Evolutionary conservation across 2,888 invertebrate species (phyloP), one percentile per base, ranked within the genome.

Genomic region (Phortica magna): DNA sequence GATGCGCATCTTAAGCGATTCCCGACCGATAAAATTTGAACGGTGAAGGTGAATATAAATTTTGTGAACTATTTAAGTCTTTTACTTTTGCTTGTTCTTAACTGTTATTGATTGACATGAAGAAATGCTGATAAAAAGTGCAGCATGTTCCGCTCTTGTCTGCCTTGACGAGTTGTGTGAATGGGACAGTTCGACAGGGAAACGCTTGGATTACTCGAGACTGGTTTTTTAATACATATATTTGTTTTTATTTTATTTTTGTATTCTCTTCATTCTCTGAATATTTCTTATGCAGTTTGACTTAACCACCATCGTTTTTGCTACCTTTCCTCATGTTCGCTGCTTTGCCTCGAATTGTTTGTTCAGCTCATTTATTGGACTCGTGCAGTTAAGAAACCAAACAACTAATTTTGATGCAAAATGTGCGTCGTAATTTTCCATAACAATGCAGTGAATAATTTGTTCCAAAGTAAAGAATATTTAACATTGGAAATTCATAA

Each of bases 201-300:
- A 48, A 12, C 14, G 48, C 48, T 48, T 48, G 48, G 14, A 48
- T 48, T 12, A 48, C 48, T 48, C 76, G 75, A 79, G 79, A 79
- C 79, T 39, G 42, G 78, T 48, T 48, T 48, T 9, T 22, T 14
- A 2, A 7, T 65, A 17, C 31, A 22, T 65, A n/a, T 19, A 59
- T 59, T 59, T 7, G 6, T 17, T 19, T 59, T 19, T 14, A n/a
- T 59, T 48, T 48, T 2, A 6, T 48, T 48, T 2, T 48, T 0
- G 14, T 12, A 48, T 48, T 48, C 48, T 48, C 48, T 48, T 48
- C 55, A 55, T n/a, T 55, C n/a, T 55, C n/a, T 19, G 17, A 2
- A 19, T 61, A 17, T 17, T 61, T 17, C 22, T 61, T 61, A 17
- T 61, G 61, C 61, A 19, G 14, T 19, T 17, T 4, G 59, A 4